Conservation (phyloP, 2,888 invertebrate species). For the Aromia moschata region DNA sequence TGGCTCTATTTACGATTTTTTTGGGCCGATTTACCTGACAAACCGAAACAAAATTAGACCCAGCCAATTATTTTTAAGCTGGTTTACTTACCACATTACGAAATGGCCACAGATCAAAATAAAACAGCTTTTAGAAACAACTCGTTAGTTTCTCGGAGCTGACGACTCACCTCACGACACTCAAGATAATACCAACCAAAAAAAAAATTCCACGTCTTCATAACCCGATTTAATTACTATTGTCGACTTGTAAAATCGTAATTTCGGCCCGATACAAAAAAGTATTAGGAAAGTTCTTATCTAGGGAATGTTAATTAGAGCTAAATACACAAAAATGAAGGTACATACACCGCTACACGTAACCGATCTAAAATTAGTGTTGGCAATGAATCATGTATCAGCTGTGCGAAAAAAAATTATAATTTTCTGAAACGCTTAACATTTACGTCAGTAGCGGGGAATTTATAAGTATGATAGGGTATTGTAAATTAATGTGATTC, state of each 20-base stretch:
- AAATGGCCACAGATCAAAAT: constrained; percentile 34
- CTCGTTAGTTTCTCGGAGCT: constrained; percentile 18
- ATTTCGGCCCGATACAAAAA: neutral
- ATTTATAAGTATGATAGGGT: too few relatives aligned
- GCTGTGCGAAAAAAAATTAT: neutral
- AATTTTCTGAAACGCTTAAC: constrained; percentile 1
- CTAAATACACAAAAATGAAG: constrained; percentile 8
- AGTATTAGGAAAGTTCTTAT: constrained; percentile 8
- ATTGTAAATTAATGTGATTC: too few relatives aligned
- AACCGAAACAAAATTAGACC: constrained; percentile 32
- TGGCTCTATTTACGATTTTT: constrained; percentile 17
- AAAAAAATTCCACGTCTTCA: constrained; percentile 18
- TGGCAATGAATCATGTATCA: constrained; percentile 21
- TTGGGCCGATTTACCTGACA: constrained; percentile 26
- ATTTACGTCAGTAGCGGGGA: constrained; percentile 1
- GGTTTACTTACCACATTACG: constrained; percentile 40
- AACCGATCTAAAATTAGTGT: constrained; percentile 18
- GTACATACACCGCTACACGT: constrained; percentile 3
- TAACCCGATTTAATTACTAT: neutral
- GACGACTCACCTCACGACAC: constrained; percentile 20
- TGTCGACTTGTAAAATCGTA: neutral
- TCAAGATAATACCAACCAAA: constrained; percentile 20
- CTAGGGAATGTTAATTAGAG: constrained; percentile 14
- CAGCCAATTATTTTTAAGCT: constrained; percentile 39
- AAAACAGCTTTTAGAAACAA: constrained; percentile 20